Percentiles rank a stretch among this genome's conserved stretches.
These are phyloP conservation scores for Leucoptera coffeella DNA, from an alignment of 2,888 invertebrate species.

Conservation along the genomic window DNA sequence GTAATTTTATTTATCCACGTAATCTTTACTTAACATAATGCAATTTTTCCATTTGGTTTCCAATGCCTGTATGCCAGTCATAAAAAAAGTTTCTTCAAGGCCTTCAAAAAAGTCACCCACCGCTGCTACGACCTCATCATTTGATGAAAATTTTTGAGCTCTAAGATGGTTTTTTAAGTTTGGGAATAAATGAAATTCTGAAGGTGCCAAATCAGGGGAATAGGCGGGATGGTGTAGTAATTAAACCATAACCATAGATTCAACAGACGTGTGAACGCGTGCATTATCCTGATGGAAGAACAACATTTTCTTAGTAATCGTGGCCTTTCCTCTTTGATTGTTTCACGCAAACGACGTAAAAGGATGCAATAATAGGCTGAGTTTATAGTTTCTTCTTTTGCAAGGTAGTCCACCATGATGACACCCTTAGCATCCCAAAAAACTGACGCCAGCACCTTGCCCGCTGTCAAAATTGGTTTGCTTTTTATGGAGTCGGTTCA, in stretches of 20 bases:
- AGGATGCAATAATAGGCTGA: constrained; percentile 2
- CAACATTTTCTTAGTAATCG: constrained; percentile 6
- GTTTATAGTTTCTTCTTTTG: constrained; percentile 7
- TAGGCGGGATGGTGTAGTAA: constrained; percentile 5
- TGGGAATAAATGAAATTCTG: constrained; percentile 6
- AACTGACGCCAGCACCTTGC: constrained; percentile 7
- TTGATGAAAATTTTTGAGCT: constrained; percentile 3
- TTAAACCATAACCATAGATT: constrained; percentile 3
- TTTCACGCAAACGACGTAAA: constrained; percentile 3
- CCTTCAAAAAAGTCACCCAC: not conserved
- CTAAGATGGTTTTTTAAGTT: constrained; percentile 5
- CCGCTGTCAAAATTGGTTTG: constrained; percentile 1
- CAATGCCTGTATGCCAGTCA: not conserved
- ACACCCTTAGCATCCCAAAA: constrained; percentile 7
- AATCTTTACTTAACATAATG: not conserved
- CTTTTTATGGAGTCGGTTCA: constrained; percentile 1
- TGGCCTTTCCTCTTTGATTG: constrained; percentile 5
- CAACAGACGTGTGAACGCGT: not conserved
- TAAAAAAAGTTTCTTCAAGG: not conserved
- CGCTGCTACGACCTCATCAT: constrained; percentile 1
- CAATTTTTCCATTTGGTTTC: not conserved
- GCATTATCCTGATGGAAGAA: constrained; percentile 7
- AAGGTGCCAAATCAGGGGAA: constrained; percentile 5
- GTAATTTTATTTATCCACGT: not conserved
- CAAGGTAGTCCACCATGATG: constrained; percentile 7